Evolutionary conservation across 1,140 invertebrate species (phyloP).

Genomic region (Hydropsyche tenuis): DNA sequence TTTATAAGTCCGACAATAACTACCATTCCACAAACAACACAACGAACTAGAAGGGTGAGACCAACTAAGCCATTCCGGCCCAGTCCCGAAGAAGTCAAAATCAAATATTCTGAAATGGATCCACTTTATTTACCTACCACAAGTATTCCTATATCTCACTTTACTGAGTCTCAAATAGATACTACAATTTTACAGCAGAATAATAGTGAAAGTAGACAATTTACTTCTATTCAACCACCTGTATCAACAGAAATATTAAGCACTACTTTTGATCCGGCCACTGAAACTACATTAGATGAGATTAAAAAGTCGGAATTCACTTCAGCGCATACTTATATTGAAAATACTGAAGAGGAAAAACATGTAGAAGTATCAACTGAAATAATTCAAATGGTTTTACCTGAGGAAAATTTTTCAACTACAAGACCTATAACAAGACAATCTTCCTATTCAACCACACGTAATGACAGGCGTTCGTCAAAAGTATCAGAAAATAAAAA

Average conservation of each 20-base stretch:
- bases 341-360: constrained; percentile 10
- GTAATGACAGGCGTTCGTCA: constrained; percentile 42
- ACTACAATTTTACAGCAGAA: not conserved
- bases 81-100: constrained; percentile 49
- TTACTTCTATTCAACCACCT: not conserved
- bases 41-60: constrained; percentile 5
- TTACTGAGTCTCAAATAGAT: constrained; percentile 34
- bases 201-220: not conserved
- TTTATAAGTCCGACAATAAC: not conserved
- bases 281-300: not conserved
- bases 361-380: constrained; percentile 23
- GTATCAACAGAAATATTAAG: not conserved
- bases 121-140: constrained; percentile 53
- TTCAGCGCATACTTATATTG: not conserved
- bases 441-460: constrained; percentile 49
- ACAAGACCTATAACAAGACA: constrained; percentile 32
- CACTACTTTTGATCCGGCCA: not conserved
- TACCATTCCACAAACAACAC: constrained; percentile 16
- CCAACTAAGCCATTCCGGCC: constrained; percentile 47
- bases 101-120: constrained; percentile 57
- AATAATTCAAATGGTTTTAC: constrained; percentile 2
- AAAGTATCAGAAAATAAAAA: constrained; percentile 14
- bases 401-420: constrained; percentile 10
- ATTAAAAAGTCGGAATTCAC: not conserved
- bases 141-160: constrained; percentile 36